Percentiles rank a stretch among this genome's conserved stretches.
Conservation (phyloP, 2,113 vertebrate species). For the Electrona antarctica region DNA sequence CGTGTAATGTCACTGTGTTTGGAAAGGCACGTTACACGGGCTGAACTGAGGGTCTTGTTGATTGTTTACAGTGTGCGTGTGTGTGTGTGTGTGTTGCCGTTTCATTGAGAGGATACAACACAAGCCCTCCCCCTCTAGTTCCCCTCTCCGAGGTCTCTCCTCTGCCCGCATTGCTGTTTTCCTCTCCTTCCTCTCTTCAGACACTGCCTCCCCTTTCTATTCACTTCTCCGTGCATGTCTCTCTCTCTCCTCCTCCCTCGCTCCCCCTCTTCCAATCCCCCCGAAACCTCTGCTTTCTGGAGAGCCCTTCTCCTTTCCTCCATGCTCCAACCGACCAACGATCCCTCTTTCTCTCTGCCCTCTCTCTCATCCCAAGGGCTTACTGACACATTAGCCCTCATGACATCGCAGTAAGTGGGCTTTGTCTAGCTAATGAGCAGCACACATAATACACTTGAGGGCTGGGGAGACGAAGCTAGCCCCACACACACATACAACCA, state of each 20-base stretch:
- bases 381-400: slow-evolving; percentile 59
- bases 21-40: slow-evolving; percentile 3
- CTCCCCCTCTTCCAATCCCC: slow-evolving; percentile 13
- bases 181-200: neutral
- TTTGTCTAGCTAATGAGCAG: slow-evolving; percentile 70
- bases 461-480: slow-evolving; percentile 52
- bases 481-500: slow-evolving; percentile 24
- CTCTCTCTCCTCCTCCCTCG: neutral
- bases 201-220: neutral
- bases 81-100: too few relatives aligned
- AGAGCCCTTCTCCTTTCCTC: too few relatives aligned
- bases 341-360: slow-evolving; percentile 21
- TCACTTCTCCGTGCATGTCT: neutral
- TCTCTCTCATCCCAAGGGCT: slow-evolving; percentile 43
- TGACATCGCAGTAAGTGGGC: slow-evolving; percentile 49
- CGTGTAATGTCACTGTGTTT: slow-evolving; percentile 25
- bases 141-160: slow-evolving; percentile 4
- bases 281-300: too few relatives aligned
- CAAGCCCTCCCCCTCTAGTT: neutral
- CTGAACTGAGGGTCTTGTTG: slow-evolving; percentile 3
- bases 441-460: slow-evolving; percentile 58
- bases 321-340: too few relatives aligned
- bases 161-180: neutral
- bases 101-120: too few relatives aligned
- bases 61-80: slow-evolving; percentile 17